Evolutionary conservation across 2,797 vertebrate genomes (phyloP).

Genomic region (Clarias laeviceps): DNA sequence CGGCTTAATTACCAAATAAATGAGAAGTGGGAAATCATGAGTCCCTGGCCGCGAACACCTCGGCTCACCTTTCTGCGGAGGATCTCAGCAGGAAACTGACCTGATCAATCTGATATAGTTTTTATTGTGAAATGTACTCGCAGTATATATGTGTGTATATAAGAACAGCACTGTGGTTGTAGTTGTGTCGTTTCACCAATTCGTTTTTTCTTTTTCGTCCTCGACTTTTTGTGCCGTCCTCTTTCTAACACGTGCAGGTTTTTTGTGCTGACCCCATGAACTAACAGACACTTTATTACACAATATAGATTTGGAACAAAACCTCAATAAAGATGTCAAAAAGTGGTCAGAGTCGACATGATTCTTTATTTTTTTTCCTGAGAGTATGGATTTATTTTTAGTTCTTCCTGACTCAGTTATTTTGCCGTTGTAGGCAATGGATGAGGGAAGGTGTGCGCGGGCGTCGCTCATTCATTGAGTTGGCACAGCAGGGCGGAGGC

Average conservation of each 20-base stretch:
- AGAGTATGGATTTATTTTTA: not conserved
- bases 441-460: not conserved
- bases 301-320: constrained; percentile 45
- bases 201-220: not conserved
- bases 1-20: not conserved
- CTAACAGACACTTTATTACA: constrained; percentile 48
- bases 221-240: not conserved
- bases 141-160: not conserved
- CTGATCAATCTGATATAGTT: not conserved
- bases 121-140: constrained; percentile 11
- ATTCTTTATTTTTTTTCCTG: not conserved
- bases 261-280: constrained; percentile 37
- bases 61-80: not conserved
- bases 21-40: not conserved
- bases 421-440: not conserved
- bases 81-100: not conserved
- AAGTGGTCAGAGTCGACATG: not conserved
- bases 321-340: constrained; percentile 25
- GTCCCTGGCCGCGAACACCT: not conserved
- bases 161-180: constrained; percentile 21
- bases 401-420: too few relatives aligned
- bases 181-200: constrained; percentile 19
- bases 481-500: constrained; percentile 79
- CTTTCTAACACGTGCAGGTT: constrained; percentile 41
- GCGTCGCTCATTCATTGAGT: constrained; percentile 70